These are phyloP conservation scores for Enteromius anoplus DNA, from an alignment of 2,797 vertebrate genomes.

Conservation along the genomic window DNA sequence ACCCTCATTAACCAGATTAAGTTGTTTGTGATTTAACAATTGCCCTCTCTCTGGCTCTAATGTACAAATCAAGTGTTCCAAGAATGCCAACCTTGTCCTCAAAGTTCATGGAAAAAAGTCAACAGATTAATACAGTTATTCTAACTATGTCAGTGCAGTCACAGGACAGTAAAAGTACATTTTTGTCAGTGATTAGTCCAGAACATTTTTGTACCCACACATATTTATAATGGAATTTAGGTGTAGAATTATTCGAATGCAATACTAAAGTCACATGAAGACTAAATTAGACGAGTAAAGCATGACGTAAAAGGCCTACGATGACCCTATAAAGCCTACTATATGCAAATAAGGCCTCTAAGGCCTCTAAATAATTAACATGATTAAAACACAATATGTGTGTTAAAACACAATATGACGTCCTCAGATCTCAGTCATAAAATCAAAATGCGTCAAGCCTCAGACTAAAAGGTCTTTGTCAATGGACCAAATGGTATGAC, in stretches of 20 bases:
- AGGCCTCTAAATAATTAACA: too few species aligned
- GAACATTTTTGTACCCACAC: not conserved
- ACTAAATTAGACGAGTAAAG: not conserved
- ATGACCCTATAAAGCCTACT: too few species aligned
- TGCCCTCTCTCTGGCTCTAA: conserved; percentile 21
- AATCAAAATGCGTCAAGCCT: too few species aligned
- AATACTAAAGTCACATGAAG: not conserved
- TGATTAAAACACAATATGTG: too few species aligned
- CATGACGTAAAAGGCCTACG: too few species aligned
- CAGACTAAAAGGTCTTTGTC: too few species aligned
- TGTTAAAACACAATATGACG: too few species aligned
- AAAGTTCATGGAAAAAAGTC: conserved; percentile 37
- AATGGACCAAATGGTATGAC: too few species aligned
- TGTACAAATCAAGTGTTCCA: conserved; percentile 50
- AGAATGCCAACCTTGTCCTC: conserved; percentile 43
- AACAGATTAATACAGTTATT: conserved; percentile 51
- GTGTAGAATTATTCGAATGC: not conserved
- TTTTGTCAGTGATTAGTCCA: conserved; percentile 15
- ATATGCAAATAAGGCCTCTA: too few species aligned
- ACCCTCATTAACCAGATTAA: conserved; percentile 35
- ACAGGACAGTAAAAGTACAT: conserved; percentile 26
- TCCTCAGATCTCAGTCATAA: too few species aligned
- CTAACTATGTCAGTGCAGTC: conserved; percentile 14
- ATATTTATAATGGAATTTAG: not conserved
- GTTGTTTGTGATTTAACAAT: conserved; percentile 39